A percentile compares a stretch with the other conserved stretches of the same genome.
These are phyloP conservation scores for Poecilobothrus nobilitatus DNA, from an alignment of 2,888 invertebrate species.

Conservation along the genomic window DNA sequence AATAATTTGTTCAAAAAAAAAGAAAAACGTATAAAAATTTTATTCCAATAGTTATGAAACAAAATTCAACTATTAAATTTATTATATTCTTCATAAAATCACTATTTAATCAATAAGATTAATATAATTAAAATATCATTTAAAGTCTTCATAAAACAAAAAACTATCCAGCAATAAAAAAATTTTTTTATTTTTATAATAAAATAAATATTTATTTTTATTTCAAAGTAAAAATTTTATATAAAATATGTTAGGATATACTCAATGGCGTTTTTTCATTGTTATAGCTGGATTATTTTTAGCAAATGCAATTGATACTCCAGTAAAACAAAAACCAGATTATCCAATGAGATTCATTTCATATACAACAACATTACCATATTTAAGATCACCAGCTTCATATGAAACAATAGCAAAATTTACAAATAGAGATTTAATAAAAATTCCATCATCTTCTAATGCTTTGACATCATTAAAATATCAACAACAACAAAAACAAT, in stretches of 20 bases:
- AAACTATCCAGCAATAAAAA: too few relatives aligned
- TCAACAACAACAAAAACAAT: conserved; percentile 32
- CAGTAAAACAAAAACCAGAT: conserved; percentile 19
- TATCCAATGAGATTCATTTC: not conserved
- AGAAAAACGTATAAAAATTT: too few relatives aligned
- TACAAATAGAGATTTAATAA: conserved; percentile 14
- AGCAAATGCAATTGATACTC: conserved; percentile 32
- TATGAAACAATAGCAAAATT: conserved; percentile 19
- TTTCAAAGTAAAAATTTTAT: not conserved
- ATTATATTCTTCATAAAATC: too few relatives aligned
- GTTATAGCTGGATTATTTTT: conserved; percentile 33
- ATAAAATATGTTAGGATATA: conserved; percentile 39
- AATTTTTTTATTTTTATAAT: too few relatives aligned
- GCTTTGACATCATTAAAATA: conserved; percentile 26
- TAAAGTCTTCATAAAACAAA: too few relatives aligned
- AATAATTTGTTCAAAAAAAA: too few relatives aligned
- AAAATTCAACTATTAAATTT: too few relatives aligned
- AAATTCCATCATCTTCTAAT: conserved; percentile 22
- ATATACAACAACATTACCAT: not conserved
- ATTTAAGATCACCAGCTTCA: not conserved
- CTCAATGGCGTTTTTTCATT: conserved; percentile 36
- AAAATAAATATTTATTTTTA: not conserved
- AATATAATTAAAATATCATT: too few relatives aligned
- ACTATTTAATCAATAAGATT: too few relatives aligned
- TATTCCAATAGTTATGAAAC: too few relatives aligned